Base-by-base conservation (phyloP, 2,888 invertebrate genomes). In the Patella ulyssiponensis region DNA sequence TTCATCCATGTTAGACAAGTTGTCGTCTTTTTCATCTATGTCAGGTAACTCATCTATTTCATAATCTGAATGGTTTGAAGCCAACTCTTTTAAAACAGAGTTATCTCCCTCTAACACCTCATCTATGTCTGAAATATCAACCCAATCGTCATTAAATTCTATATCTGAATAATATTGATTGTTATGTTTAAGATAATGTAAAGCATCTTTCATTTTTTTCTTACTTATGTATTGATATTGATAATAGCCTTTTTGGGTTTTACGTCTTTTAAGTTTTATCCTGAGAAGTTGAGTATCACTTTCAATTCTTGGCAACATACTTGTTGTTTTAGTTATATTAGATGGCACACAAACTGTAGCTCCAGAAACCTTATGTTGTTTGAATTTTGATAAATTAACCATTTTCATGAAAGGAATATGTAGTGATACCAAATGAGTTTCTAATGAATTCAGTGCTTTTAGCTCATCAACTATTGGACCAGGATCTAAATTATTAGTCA, bases 341-440 rank as follows among this genome's bases (percentile, higher is more conserved):
- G 71, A 71, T 20, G 27, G 79, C 1, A 81, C 75, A 74, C 74
- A 80, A 44, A 78, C 69, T 15, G 80, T 75, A 44, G 79, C 77
- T 56, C 81, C 77, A 73, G 58, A 56, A 54, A 76, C 52, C 44
- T 71, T 69, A 33, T 79, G 74, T 73, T 81, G 81, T 23, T 51
- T 27, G 70, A 54, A 69, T 74, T 77, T 79, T 11, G 74, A 73
- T 12, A 79, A 54, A 51, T 58, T 52, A 27, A 77, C 76, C 44
- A 79, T 79, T 73, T 77, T 77, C 73, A 79, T 78, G 71, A 81
- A 81, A 44, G 79, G 76, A 51, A 81, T 71, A 44, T 69, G 69
- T 76, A 73, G 73, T 9, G 77, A 69, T 33, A 79, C 71, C n/a
- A 81, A 20, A 17, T 79, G 75, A 73, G 70, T 33, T 78, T 81